Evolutionary conservation across 1,140 invertebrate genomes (phyloP).

Genomic region (Streblospio benedicti): DNA sequence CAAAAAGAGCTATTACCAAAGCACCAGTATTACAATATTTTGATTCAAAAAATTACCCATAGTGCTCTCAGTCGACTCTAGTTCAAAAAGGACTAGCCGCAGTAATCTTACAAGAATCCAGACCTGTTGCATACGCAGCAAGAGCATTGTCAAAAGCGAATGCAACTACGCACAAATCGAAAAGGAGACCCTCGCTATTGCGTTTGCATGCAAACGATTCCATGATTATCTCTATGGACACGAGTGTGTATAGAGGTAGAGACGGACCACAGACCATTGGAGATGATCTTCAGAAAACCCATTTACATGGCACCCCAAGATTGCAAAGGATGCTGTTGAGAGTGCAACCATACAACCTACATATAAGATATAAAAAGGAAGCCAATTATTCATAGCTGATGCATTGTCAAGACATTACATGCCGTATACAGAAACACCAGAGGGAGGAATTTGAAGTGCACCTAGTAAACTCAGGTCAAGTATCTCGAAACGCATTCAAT

Average conservation of each 20-base stretch:
- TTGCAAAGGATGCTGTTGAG: constrained; percentile 47
- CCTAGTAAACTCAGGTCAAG: no score
- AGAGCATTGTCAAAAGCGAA: constrained; percentile 42
- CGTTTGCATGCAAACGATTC: constrained; percentile 48
- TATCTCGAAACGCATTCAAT: no score
- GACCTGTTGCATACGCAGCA: constrained; percentile 46
- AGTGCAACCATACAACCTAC: constrained; percentile 45
- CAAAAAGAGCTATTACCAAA: constrained; percentile 19
- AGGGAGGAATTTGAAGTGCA: no score
- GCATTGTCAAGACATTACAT: no score
- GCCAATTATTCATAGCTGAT: no score
- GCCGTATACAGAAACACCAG: no score
- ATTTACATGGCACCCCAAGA: constrained; percentile 38
- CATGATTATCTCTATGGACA: constrained; percentile 40
- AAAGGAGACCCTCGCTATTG: constrained; percentile 48
- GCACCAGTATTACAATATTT: constrained; percentile 26
- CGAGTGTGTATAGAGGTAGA: constrained; percentile 19
- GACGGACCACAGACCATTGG: constrained; percentile 41
- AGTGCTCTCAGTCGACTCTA: constrained; percentile 26
- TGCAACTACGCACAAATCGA: constrained; percentile 49
- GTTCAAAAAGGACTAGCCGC: constrained; percentile 41
- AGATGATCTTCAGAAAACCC: constrained; percentile 43
- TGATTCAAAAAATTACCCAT: constrained; percentile 19
- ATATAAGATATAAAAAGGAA: constrained; percentile 38
- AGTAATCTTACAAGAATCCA: constrained; percentile 45